Evolutionary conservation across 2,113 vertebrate species (phyloP), one percentile per base, ranked within the genome.

Genomic region (Loxodonta africana): DNA sequence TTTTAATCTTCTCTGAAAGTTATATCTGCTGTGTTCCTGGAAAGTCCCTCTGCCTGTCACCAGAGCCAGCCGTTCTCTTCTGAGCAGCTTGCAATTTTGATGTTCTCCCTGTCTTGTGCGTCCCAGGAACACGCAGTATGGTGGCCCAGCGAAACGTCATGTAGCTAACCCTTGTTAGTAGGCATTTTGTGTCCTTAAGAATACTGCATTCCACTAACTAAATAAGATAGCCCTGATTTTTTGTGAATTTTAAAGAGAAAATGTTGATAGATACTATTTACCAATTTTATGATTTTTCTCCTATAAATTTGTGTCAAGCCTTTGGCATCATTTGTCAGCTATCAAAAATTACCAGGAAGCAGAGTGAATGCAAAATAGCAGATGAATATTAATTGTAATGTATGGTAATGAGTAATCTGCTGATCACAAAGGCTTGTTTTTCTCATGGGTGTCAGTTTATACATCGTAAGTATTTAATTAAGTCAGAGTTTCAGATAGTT

Each of bases 281-380:
- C 25, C n/a, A 53, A 83, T 69, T 88, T 67, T 84, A 74, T 73
- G 17, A 88, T 48, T 92, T 93, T 93, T 78, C 30, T 73, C 7
- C 63, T 85, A 69, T 28, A 88, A 93, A 57, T 73, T 82, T 91
- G 17, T 83, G 60, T 95, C 69, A 76, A 7, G 63, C 12, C 21
- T 74, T 63, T 83, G 46, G 1, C 67, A 48, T n/a, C 25, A 17
- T 73, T 44, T 73, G 26, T 57, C 11, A 74, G 28, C 12, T 85
- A 41, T 23, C 21, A n/a, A 69, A 76, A 60, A 37, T 14, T 91
- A 62, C 2, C 18, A 62, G 0, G 30, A 14, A 46, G 37, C 44
- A 92, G 81, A 82, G 8, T 91, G 76, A 33, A 76, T 77, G 28
- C 11, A 73, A 82, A 74, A 53, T 7, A 87, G 8, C 23, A 41